Evolutionary conservation across 2,888 invertebrate genomes (phyloP).

Genomic region (Callinectes sapidus): DNA sequence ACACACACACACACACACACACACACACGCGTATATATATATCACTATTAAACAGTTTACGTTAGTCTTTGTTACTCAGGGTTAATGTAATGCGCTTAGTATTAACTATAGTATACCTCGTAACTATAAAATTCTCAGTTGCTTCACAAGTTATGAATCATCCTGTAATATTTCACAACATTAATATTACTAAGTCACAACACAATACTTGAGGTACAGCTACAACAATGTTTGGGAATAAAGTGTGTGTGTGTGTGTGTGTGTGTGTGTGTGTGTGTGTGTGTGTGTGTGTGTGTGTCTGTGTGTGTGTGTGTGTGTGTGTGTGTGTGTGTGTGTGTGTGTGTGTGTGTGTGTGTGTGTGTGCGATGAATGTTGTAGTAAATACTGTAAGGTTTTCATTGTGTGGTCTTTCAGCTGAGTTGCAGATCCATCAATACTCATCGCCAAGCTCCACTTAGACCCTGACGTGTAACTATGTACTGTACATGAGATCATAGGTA

Average conservation of each 20-base stretch:
- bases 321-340: slow-evolving; percentile 45
- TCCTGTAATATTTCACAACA: slow-evolving; percentile 2
- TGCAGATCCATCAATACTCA: neutral
- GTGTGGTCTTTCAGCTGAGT: neutral
- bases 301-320: slow-evolving; percentile 18
- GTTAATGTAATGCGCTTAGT: neutral
- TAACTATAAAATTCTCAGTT: neutral
- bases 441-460: neutral
- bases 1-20: neutral
- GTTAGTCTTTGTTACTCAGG: neutral
- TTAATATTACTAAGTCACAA: neutral
- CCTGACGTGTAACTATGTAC: neutral
- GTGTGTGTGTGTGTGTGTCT: slow-evolving; percentile 18
- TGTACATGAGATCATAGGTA: neutral
- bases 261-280: neutral
- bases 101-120: neutral
- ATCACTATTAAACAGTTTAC: neutral
- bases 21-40: neutral
- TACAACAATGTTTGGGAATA: neutral
- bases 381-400: neutral
- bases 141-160: neutral
- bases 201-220: neutral
- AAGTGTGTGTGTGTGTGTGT: neutral
- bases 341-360: no score
- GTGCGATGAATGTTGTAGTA: neutral